Evolutionary conservation across 2,113 vertebrate genomes (phyloP).

Genomic region (Catagonus wagneri): DNA sequence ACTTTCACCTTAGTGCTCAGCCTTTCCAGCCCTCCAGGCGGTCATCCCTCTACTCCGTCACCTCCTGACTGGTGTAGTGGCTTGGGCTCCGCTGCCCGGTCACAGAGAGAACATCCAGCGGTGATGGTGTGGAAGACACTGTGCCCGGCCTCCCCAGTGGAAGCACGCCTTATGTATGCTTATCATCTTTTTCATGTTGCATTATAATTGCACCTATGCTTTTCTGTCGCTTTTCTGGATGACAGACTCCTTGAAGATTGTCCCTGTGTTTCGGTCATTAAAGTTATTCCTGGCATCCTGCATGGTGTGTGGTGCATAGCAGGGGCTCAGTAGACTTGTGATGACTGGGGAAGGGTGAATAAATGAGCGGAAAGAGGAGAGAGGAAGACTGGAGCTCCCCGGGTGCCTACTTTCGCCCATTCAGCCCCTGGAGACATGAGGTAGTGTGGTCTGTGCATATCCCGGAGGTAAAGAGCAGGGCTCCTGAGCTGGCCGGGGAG

Average conservation of each 20-base stretch:
- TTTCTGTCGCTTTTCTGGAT: not conserved
- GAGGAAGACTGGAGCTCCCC: not conserved
- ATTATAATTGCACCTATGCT: not conserved
- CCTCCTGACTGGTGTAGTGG: not conserved
- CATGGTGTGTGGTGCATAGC: not conserved
- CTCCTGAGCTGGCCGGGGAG: not conserved
- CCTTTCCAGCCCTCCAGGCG: not conserved
- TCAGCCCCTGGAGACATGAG: accelerated
- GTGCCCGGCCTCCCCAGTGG: accelerated
- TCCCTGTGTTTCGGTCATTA: not conserved
- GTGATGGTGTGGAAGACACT: not conserved
- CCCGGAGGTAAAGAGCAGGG: not conserved
- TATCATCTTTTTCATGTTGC: not conserved
- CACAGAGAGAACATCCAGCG: not conserved
- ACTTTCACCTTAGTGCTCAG: not conserved
- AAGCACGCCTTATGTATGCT: not conserved
- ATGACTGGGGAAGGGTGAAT: not conserved
- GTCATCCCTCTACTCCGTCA: accelerated
- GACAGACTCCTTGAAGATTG: not conserved
- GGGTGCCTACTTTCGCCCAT: not conserved
- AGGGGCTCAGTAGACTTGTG: not conserved
- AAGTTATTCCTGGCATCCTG: not conserved
- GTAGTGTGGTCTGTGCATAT: not conserved
- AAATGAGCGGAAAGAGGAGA: not conserved
- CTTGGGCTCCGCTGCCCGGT: not conserved